These are phyloP conservation scores for Eudyptes chrysolophus DNA, from an alignment of 2,113 vertebrate species.

Conservation along the genomic window DNA sequence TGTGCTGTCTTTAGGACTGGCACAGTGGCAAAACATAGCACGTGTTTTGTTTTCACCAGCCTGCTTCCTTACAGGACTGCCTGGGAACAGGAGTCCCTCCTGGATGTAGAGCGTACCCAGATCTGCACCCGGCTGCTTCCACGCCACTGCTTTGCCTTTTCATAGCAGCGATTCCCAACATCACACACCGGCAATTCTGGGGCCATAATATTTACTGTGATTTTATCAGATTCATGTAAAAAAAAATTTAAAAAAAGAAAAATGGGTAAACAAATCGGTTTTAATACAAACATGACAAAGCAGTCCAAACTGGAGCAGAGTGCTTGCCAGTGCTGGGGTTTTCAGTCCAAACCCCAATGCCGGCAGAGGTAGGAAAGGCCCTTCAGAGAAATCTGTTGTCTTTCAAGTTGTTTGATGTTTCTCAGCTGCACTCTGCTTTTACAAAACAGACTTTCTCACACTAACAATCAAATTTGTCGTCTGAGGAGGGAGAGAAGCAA, in stretches of 20 bases:
- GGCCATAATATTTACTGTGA: not conserved
- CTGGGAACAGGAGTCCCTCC: not conserved
- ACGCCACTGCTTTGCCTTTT: not conserved
- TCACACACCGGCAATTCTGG: rapidly evolving
- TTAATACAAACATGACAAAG: not conserved
- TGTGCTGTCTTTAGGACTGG: not conserved
- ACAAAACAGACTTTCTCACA: not conserved
- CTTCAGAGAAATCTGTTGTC: not conserved
- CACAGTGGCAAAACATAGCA: rapidly evolving
- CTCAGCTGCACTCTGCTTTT: not conserved
- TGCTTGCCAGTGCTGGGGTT: not conserved
- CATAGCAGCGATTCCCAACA: not conserved
- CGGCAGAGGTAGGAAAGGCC: not conserved
- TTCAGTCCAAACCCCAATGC: not conserved
- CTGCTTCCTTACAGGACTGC: not conserved
- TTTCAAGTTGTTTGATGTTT: not conserved
- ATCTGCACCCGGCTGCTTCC: not conserved
- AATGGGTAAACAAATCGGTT: not conserved
- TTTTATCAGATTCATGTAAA: not conserved
- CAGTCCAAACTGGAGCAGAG: not conserved
- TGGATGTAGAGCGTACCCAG: rapidly evolving
- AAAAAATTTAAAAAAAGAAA: not conserved
- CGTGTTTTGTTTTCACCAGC: rapidly evolving
- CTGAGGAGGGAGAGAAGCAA: not conserved
- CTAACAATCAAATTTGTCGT: not conserved